Evolutionary conservation across 2,113 vertebrate species (phyloP), one percentile per base, ranked within the genome.

Genomic region (Sturnus vulgaris): DNA sequence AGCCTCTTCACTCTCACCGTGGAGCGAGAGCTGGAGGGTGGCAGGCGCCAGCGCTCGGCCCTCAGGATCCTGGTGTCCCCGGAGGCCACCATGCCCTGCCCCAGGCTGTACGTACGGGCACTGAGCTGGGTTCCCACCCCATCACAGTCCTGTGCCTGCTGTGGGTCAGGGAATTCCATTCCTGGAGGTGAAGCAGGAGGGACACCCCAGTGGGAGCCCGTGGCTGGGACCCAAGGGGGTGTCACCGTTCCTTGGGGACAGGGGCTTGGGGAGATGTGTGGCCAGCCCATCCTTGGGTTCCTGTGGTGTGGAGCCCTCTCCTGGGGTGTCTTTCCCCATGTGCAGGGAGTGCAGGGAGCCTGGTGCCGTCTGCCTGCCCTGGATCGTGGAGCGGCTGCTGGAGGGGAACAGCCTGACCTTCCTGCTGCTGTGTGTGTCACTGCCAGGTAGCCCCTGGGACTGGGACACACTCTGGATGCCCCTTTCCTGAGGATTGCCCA

Each of bases 61-160:
- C 91, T 98, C 92, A 97, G 97, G 97, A 95, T 99, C 87, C 97
- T 98, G 95, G 91, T 88, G 28, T 92, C 98, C 59, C 91, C 95
- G 10, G 94, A 97, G 76, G 93, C 96, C 81, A 53, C 78, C 20
- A 19, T 90, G 89, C 96, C 97, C 96, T 95, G 89, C 75, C 79
- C 92, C 73, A 72, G 96, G 80, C 83, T 7, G 95, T 97, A 95
- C 0, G 91, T 95, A 87, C 9, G 0, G 2, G 46, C 60, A 28
- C 44, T 39, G 55, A 33, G 46, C 52, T 0, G 0, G 6, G 42
- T 4, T 21, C 66, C 53, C 9, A 5, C 25, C 12, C 27, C 1
- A 1, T n/a, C 61, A 72, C n/a, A 10, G 15, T 52, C 0, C 0
- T 0, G 13, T 30, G 49, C 80, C 44, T 14, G 31, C 71, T 23